Conservation (phyloP, 2,888 invertebrate genomes). For the Drosophila setosimentum region DNA sequence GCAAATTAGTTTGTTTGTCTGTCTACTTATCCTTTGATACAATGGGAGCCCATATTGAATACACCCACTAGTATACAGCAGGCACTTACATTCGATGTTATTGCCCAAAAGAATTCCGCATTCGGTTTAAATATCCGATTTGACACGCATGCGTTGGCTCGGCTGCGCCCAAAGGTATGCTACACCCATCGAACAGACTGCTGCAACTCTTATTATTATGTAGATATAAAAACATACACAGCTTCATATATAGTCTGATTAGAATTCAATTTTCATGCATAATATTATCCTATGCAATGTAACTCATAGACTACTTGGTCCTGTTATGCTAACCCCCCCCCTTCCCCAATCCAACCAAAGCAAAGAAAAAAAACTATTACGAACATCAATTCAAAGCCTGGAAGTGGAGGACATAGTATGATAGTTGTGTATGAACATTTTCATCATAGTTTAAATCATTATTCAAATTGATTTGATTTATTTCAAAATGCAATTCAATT, state of each 20-base stretch:
- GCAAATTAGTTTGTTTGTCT: slow-evolving; percentile 74
- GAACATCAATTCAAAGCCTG: neutral
- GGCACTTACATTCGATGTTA: slow-evolving; percentile 47
- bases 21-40: slow-evolving; percentile 3
- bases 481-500: neutral
- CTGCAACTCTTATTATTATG: slow-evolving; percentile 20
- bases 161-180: slow-evolving; percentile 34
- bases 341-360: neutral
- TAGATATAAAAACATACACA: neutral
- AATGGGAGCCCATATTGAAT: neutral
- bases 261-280: neutral
- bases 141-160: slow-evolving; percentile 22
- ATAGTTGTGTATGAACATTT: neutral
- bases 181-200: slow-evolving; percentile 24
- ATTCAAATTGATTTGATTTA: neutral
- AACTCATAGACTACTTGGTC: neutral
- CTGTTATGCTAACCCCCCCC: neutral
- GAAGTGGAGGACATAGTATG: neutral
- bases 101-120: slow-evolving; percentile 44
- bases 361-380: neutral
- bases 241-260: neutral
- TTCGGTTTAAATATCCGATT: slow-evolving; percentile 42
- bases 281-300: neutral
- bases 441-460: neutral
- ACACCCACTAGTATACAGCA: slow-evolving; percentile 4